phyloP scores from a whole-genome alignment of 1,140 invertebrate genomes.

The Drosophila orena region DNA sequence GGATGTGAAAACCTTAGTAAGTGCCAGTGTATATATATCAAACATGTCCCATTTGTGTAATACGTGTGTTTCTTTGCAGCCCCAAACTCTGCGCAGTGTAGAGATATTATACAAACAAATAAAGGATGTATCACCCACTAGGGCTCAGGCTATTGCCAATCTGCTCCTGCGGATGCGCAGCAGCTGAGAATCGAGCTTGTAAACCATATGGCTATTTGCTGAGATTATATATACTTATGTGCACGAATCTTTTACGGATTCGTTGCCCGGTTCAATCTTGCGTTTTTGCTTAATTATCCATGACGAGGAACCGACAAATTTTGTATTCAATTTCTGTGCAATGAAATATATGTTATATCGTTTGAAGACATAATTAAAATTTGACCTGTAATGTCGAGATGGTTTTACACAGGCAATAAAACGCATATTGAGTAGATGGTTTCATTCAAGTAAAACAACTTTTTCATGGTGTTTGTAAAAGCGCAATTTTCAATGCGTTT shows the following conservation, averaged over 20 bases:
- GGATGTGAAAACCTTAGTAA: slow-evolving; percentile 72
- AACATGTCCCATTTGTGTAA: too few species aligned
- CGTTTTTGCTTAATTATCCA: slow-evolving; percentile 13
- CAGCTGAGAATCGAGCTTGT: slow-evolving; percentile 47
- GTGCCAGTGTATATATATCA: neutral
- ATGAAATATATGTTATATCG: slow-evolving; percentile 22
- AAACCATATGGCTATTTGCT: neutral
- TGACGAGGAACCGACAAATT: slow-evolving; percentile 25
- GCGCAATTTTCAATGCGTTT: slow-evolving; percentile 59
- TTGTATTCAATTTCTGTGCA: slow-evolving; percentile 49
- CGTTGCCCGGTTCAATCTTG: slow-evolving; percentile 2
- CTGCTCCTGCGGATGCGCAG: slow-evolving; percentile 69
- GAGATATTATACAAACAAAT: slow-evolving; percentile 67
- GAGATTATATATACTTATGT: slow-evolving; percentile 36
- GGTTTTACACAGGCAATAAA: slow-evolving; percentile 18
- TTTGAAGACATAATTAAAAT: slow-evolving; percentile 12
- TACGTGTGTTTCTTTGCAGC: slow-evolving; percentile 27
- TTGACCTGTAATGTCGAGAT: slow-evolving; percentile 11
- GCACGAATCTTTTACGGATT: slow-evolving; percentile 44
- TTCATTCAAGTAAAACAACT: slow-evolving; percentile 26
- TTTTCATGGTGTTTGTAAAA: slow-evolving; percentile 41
- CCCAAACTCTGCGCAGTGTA: slow-evolving; percentile 59
- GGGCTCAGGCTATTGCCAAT: slow-evolving; percentile 69
- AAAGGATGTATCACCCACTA: slow-evolving; percentile 54
- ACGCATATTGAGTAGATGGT: slow-evolving; percentile 4